Conservation (phyloP, 2,797 vertebrate genomes). For the Pseudochromis fuscus region DNA sequence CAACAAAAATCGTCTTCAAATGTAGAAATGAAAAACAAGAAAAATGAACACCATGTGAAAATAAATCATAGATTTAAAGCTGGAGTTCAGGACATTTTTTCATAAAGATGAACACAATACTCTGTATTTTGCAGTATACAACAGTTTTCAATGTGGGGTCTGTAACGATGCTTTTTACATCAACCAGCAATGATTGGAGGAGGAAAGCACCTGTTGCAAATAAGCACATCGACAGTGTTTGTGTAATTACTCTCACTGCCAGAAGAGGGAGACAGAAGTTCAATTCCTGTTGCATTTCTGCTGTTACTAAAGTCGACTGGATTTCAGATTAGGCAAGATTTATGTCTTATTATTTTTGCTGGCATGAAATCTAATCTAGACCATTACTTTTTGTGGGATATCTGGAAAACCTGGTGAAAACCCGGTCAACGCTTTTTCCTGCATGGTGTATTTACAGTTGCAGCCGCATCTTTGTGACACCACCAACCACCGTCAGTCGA, state of each 20-base stretch:
- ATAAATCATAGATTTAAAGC: neutral
- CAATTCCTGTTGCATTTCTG: neutral
- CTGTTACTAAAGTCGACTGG: neutral
- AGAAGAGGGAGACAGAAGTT: too few relatives aligned
- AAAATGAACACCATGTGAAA: neutral
- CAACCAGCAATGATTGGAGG: too few relatives aligned
- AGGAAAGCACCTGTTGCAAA: too few relatives aligned
- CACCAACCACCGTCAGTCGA: conserved; percentile 11
- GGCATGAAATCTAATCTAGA: neutral
- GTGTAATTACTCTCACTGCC: too few relatives aligned
- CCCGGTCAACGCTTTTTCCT: neutral
- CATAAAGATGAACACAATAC: too few relatives aligned
- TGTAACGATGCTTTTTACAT: too few relatives aligned
- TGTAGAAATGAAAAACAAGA: neutral
- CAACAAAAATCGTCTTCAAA: too few relatives aligned
- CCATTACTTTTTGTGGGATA: neutral
- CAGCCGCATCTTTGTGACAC: conserved; percentile 41
- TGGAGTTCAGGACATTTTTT: too few relatives aligned
- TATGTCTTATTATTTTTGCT: neutral
- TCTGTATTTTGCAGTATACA: too few relatives aligned
- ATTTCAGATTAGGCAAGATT: neutral
- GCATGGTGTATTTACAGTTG: conserved; percentile 43
- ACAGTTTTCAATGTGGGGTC: too few relatives aligned
- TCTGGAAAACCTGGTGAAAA: conserved; percentile 1
- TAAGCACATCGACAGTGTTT: too few relatives aligned